A percentile compares a stretch with the other conserved stretches of the same genome.
These are phyloP conservation scores for Sula dactylatra DNA, from an alignment of 2,113 vertebrate species.

Conservation along the genomic window DNA sequence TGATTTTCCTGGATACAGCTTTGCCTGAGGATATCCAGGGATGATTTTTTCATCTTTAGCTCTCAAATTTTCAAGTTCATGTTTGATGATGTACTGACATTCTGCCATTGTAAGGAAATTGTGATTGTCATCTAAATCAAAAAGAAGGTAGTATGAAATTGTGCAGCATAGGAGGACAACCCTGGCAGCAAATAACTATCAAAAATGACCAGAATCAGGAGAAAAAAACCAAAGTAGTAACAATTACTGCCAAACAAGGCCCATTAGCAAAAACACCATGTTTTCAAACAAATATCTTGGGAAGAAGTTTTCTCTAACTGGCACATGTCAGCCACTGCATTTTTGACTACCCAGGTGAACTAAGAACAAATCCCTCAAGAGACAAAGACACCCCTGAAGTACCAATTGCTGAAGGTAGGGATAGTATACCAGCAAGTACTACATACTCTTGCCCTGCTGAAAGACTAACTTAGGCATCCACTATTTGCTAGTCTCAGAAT, in stretches of 20 bases:
- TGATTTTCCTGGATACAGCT: constrained; percentile 95
- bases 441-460: background rate
- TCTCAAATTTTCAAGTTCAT: constrained; percentile 93
- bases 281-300: background rate
- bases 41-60: constrained; percentile 89
- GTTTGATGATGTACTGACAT: constrained; percentile 94
- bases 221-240: background rate
- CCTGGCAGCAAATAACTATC: background rate
- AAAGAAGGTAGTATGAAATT: background rate
- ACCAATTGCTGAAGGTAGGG: background rate
- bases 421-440: background rate
- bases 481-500: background rate
- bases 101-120: constrained; percentile 91
- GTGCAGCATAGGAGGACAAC: background rate
- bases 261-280: background rate
- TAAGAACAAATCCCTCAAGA: background rate
- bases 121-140: constrained; percentile 84
- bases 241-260: background rate
- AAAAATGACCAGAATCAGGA: background rate
- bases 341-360: background rate
- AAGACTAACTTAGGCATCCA: background rate
- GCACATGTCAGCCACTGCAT: background rate
- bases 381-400: background rate
- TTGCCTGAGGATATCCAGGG: constrained; percentile 87
- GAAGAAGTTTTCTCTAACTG: background rate